Evolutionary conservation across 2,797 vertebrate genomes (phyloP).

Genomic region (Esox masquinongy): DNA sequence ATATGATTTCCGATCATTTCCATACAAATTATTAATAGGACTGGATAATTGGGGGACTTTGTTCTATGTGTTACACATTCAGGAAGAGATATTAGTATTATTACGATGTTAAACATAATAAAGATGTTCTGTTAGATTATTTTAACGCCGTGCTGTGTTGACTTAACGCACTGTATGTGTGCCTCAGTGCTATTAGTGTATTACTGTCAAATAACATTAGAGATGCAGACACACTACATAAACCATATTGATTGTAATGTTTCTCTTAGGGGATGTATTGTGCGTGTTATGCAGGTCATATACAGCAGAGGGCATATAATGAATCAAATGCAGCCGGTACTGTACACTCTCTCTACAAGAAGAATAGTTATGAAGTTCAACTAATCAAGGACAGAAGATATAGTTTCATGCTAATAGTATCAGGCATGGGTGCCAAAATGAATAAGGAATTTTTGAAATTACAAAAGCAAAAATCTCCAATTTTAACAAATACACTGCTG

Average conservation of each 20-base stretch:
- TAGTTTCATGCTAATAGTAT: not conserved
- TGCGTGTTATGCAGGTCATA: constrained; percentile 20
- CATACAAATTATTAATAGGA: constrained; percentile 21
- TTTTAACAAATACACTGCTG: too few species aligned
- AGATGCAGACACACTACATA: not conserved
- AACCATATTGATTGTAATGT: not conserved
- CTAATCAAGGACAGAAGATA: not conserved
- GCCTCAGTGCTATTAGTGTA: constrained; percentile 41
- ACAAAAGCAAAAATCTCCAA: too few species aligned
- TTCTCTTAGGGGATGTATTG: constrained; percentile 11
- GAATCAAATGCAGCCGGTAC: constrained; percentile 10
- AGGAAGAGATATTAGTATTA: not conserved
- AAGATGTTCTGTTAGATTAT: constrained; percentile 17
- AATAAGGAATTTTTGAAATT: too few species aligned
- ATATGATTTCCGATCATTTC: constrained; percentile 17
- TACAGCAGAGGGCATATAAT: constrained; percentile 16
- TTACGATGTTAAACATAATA: constrained; percentile 25
- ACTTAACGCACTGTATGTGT: constrained; percentile 23
- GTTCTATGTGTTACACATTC: constrained; percentile 15
- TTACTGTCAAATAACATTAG: constrained; percentile 1
- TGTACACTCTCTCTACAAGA: not conserved
- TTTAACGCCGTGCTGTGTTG: constrained; percentile 25
- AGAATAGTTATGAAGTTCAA: not conserved
- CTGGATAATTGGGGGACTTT: constrained; percentile 20
- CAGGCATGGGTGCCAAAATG: too few species aligned